Conservation (phyloP, 1,140 invertebrate genomes). For the Bactericera cockerelli region DNA sequence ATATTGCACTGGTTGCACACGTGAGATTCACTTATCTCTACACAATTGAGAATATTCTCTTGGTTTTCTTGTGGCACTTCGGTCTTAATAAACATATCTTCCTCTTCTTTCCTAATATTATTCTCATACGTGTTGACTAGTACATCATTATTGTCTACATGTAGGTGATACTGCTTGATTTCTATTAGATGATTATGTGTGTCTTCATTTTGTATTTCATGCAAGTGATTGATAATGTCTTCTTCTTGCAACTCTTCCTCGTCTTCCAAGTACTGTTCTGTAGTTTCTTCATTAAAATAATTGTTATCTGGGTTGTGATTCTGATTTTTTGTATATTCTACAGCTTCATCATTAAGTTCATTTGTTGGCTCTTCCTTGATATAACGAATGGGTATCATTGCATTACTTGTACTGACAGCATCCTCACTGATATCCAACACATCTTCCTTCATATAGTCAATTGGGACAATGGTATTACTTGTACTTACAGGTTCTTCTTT, state of each 20-base stretch:
- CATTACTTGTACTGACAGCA: slow-evolving; percentile 4
- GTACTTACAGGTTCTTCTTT: slow-evolving; percentile 1
- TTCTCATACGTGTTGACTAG: not conserved
- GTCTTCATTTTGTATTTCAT: slow-evolving; percentile 7
- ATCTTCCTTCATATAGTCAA: not conserved
- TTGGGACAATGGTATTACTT: not conserved
- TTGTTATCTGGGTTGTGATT: too few species aligned
- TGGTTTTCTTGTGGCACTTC: too few species aligned
- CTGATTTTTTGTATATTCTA: too few species aligned
- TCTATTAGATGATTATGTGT: slow-evolving; percentile 3
- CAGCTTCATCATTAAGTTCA: not conserved
- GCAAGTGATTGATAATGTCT: slow-evolving; percentile 1
- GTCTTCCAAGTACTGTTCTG: too few species aligned
- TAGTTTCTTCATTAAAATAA: too few species aligned
- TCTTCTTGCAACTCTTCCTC: slow-evolving; percentile 5
- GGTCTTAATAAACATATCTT: not conserved
- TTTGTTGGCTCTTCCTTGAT: not conserved
- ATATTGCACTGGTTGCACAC: too few species aligned
- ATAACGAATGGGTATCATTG: not conserved
- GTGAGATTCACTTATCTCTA: too few species aligned
- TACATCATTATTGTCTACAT: not conserved
- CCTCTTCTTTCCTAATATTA: not conserved
- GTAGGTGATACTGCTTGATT: slow-evolving; percentile 1
- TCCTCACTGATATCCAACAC: not conserved
- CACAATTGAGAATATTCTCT: too few species aligned